These are phyloP conservation scores for Holothuria leucospilota DNA, from an alignment of 53 echinoderm and acorn worm species.

Conservation along the genomic window DNA sequence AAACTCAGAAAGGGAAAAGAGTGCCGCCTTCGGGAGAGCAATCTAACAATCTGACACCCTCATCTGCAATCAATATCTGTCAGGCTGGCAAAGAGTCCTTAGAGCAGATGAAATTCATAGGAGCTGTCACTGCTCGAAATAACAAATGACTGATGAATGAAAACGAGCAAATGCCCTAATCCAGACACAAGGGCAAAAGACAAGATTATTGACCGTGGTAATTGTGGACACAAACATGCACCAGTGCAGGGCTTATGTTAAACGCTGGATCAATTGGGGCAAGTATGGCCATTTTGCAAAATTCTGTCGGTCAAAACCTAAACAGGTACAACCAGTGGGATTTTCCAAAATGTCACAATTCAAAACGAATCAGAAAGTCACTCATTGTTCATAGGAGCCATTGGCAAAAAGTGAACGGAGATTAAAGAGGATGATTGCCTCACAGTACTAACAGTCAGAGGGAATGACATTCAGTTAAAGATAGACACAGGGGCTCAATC, in stretches of 20 bases:
- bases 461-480: slow-evolving; percentile 46
- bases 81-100: slow-evolving; percentile 51
- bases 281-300: slow-evolving; percentile 20
- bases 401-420: neutral
- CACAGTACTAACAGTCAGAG: slow-evolving; percentile 14
- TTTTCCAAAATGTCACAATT: neutral
- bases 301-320: slow-evolving; percentile 17
- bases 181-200: neutral
- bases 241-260: slow-evolving; percentile 23
- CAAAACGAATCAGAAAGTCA: neutral
- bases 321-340: neutral
- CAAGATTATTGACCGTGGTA: neutral
- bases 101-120: slow-evolving; percentile 35
- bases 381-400: slow-evolving; percentile 25
- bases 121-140: neutral
- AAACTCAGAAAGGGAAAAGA: slow-evolving; percentile 23
- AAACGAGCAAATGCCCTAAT: neutral
- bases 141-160: neutral
- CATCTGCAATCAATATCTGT: slow-evolving; percentile 51
- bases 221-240: slow-evolving; percentile 22
- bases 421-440: neutral
- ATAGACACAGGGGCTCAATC: slow-evolving; percentile 63
- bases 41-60: slow-evolving; percentile 49
- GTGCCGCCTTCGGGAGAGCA: slow-evolving; percentile 46
- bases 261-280: slow-evolving; percentile 37